A percentile compares a stretch with the other conserved stretches of the same genome.
phyloP scores from a whole-genome alignment of 2,888 invertebrate species.

The Thecocarcelia acutangulata region DNA sequence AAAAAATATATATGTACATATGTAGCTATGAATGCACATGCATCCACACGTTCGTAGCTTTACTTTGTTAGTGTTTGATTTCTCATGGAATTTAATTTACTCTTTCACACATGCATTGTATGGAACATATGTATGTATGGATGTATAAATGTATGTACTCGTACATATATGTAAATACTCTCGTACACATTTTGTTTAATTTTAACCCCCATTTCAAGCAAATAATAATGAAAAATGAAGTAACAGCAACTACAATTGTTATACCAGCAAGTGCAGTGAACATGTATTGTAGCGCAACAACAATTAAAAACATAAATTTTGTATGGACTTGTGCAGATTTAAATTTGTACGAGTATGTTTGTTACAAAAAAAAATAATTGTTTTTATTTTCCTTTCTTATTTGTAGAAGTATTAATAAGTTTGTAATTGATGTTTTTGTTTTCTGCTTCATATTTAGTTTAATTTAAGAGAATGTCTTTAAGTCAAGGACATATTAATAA shows the following conservation, averaged over 20 bases:
- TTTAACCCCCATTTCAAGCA: conserved; percentile 3
- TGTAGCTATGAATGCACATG: not conserved
- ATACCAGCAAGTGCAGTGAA: conserved; percentile 24
- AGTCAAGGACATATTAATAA: conserved; percentile 66
- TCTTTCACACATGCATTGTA: not conserved
- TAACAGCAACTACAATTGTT: not conserved
- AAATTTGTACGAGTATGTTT: not conserved
- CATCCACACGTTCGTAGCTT: no score
- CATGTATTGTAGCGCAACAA: not conserved
- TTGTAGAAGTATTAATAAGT: conserved; percentile 28
- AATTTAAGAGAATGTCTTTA: conserved; percentile 56
- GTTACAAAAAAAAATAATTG: no score
- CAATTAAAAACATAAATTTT: not conserved
- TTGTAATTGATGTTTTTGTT: conserved; percentile 30
- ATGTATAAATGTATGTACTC: not conserved
- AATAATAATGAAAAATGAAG: conserved; percentile 4
- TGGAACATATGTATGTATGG: no score
- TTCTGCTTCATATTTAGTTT: conserved; percentile 29
- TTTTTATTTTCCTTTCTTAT: not conserved
- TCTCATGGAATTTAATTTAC: conserved; percentile 29
- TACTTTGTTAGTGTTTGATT: conserved; percentile 1
- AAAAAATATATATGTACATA: no score
- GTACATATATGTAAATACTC: not conserved
- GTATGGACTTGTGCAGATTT: not conserved
- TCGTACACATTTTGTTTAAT: conserved; percentile 13